These are phyloP conservation scores for Anas platyrhynchos DNA, from an alignment of 2,113 vertebrate genomes.

Conservation along the genomic window DNA sequence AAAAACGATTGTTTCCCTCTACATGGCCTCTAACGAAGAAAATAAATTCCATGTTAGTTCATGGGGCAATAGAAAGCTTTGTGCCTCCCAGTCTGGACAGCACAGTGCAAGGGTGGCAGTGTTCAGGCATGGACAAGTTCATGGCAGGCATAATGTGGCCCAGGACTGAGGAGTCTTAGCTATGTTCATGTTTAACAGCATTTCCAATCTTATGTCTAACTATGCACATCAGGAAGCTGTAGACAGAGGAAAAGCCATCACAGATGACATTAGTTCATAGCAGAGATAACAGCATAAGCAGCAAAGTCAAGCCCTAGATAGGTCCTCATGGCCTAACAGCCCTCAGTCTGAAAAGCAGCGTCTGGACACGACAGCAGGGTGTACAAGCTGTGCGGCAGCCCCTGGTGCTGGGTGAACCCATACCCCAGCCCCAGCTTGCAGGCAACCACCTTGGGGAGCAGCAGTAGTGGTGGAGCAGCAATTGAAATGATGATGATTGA, in stretches of 20 bases:
- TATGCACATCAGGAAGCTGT: background rate
- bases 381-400: background rate
- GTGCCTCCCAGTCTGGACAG: background rate
- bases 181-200: background rate
- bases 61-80: background rate
- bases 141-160: background rate
- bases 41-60: background rate
- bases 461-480: background rate
- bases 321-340: background rate
- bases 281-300: background rate
- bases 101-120: fast-evolving
- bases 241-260: background rate
- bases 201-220: background rate
- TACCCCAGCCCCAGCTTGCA: background rate
- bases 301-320: background rate
- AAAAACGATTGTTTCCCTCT: background rate
- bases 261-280: background rate
- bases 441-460: background rate
- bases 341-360: background rate
- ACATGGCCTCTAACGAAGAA: background rate
- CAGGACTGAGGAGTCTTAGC: background rate
- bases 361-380: background rate
- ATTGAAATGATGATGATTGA: background rate
- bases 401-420: background rate
- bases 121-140: background rate